These are phyloP conservation scores for Rhingia rostrata DNA, from an alignment of 2,888 invertebrate genomes.

Conservation along the genomic window DNA sequence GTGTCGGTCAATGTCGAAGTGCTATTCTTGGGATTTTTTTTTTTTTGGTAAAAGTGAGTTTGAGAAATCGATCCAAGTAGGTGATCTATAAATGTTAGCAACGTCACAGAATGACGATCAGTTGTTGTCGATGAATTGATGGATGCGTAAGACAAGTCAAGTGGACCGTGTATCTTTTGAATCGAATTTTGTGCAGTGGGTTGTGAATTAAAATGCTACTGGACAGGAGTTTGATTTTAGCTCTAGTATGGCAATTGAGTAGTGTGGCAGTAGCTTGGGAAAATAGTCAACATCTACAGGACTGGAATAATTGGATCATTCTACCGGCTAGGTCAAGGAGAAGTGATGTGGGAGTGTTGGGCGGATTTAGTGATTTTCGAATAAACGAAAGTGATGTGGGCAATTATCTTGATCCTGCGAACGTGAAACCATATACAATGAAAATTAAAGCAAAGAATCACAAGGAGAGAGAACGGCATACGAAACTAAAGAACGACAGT, in stretches of 20 bases:
- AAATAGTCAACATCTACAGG: constrained; percentile 12
- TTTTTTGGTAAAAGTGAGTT: constrained; percentile 22
- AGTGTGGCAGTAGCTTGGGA: constrained; percentile 18
- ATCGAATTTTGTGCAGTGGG: background rate
- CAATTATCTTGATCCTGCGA: constrained; percentile 18
- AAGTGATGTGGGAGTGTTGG: constrained; percentile 5
- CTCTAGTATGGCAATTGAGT: constrained; percentile 32
- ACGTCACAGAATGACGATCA: constrained; percentile 47
- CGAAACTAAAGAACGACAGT: background rate
- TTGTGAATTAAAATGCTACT: constrained; percentile 9
- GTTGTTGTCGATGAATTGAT: constrained; percentile 58
- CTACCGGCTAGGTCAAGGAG: constrained; percentile 44
- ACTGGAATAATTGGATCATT: constrained; percentile 72
- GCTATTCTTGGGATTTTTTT: background rate
- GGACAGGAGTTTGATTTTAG: constrained; percentile 18
- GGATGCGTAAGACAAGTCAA: constrained; percentile 41
- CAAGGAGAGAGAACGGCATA: background rate
- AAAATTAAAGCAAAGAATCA: constrained; percentile 5
- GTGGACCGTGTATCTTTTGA: constrained; percentile 13
- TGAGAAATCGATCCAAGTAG: constrained; percentile 21
- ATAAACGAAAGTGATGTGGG: constrained; percentile 25
- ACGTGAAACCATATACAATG: constrained; percentile 44
- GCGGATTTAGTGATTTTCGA: constrained; percentile 24
- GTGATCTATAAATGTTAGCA: constrained; percentile 64
- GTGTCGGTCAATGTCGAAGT: constrained; percentile 17